These are phyloP conservation scores for Empis livida DNA, from an alignment of 2,888 invertebrate genomes.

Conservation along the genomic window DNA sequence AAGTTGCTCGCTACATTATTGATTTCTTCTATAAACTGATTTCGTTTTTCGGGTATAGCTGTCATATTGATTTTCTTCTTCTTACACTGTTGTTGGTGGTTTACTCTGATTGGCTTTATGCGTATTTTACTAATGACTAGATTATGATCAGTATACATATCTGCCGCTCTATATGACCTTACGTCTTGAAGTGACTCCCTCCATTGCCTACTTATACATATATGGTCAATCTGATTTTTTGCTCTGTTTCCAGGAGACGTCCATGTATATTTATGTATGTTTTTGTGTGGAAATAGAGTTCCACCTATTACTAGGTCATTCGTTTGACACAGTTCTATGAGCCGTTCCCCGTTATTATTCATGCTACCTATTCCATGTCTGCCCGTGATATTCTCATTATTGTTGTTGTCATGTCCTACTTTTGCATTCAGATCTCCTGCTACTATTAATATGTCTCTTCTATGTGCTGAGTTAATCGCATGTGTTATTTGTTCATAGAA, in stretches of 20 bases:
- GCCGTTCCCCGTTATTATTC: background rate
- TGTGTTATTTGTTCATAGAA: background rate
- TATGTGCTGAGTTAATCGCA: background rate
- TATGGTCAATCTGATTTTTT: background rate
- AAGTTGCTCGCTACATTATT: too few species aligned
- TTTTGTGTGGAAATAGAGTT: background rate
- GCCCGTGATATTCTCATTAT: too few species aligned
- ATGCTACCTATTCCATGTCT: background rate
- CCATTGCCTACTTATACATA: background rate
- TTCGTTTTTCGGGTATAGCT: background rate
- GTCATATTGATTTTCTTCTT: background rate
- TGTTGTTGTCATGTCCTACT: background rate
- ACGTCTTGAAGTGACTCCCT: background rate
- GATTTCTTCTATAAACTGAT: background rate
- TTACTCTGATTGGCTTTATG: background rate
- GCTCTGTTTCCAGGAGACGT: background rate
- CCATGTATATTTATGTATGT: background rate
- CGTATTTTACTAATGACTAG: background rate
- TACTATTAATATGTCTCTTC: background rate
- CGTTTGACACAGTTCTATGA: background rate
- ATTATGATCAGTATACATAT: background rate
- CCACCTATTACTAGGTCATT: background rate
- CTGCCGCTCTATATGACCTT: too few species aligned
- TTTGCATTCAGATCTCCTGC: background rate
- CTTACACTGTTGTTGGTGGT: background rate